Base-by-base conservation (phyloP, 2,797 vertebrate genomes). In the Vultur gryphus region DNA sequence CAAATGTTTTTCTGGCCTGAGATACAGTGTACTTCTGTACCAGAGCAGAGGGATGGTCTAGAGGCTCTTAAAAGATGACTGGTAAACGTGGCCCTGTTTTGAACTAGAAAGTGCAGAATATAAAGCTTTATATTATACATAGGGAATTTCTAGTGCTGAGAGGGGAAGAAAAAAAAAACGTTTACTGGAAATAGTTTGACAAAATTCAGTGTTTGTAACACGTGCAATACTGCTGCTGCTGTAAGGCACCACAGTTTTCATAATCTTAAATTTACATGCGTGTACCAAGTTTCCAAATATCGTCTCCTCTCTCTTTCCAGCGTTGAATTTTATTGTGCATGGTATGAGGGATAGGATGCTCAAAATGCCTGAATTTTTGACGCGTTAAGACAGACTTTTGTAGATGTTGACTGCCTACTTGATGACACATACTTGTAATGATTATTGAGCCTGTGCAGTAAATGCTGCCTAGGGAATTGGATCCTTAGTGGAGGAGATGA, bases 201-300 rank as follows among this genome's bases (percentile, higher is more conserved):
- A 84, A 10, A 95, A 95, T 90, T 75, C 87, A 86, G 61, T 25
- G 58, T 91, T 88, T 76, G 73, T 94, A 91, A 75, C 62, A 44
- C 29, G 26, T 71, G 69, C 71, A 54, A 12, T 26, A 3, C 33
- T 28, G 1, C 85, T 84, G 83, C 62, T 78, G 7, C 80, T 84
- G 76, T 52, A 80, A 92, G 71, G 89, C 91, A 83, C 89, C 79
- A 71, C 76, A 61, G 3, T 84, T 86, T 78, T 84, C 72, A 44
- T 78, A 7, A 54, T 67, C n/a, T 67, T 43, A 37, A 35, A 95
- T 87, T 57, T 62, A 29, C 43, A 62, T 13, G 2, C 49, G 3
- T 3, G 16, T 26, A 46, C 44, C 24, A 12, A 75, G 49, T 67
- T 87, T 81, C 54, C 84, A 92, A 86, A 88, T 83, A 64, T 14